A percentile compares a stretch with the other conserved stretches of the same genome.
Conservation (phyloP, 1,140 invertebrate genomes). For the Chrysoperla carnea region DNA sequence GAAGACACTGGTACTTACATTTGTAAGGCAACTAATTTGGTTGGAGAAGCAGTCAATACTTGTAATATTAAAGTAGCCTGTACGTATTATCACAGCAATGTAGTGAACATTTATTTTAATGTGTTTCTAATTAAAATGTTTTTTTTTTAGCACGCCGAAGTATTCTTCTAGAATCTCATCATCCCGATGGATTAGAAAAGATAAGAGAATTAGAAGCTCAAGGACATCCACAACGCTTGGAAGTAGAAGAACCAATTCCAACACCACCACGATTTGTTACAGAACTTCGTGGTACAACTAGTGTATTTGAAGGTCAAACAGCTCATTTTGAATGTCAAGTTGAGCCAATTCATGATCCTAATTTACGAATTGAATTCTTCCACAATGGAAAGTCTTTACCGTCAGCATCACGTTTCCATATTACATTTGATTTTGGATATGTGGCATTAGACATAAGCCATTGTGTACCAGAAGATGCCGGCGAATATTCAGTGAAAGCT, state of each 20-base stretch:
- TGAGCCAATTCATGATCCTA: conserved; percentile 80
- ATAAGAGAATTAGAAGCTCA: conserved; percentile 77
- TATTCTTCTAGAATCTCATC: conserved; percentile 79
- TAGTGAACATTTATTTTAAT: neutral
- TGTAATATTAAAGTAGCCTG: conserved; percentile 70
- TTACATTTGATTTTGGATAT: conserved; percentile 91
- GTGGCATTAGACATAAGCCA: conserved; percentile 82
- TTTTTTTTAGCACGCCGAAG: conserved; percentile 46
- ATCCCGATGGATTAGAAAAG: conserved; percentile 83
- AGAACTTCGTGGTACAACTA: conserved; percentile 64
- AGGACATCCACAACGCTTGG: conserved; percentile 53
- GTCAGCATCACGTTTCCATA: conserved; percentile 76
- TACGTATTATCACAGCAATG: conserved; percentile 19
- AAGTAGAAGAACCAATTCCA: conserved; percentile 61
- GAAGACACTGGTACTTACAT: conserved; percentile 91
- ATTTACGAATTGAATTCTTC: conserved; percentile 77
- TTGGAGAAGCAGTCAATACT: conserved; percentile 84
- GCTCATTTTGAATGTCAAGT: conserved; percentile 85
- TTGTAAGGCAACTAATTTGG: conserved; percentile 80
- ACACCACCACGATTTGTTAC: conserved; percentile 67
- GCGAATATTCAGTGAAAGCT: conserved; percentile 80
- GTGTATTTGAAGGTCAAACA: conserved; percentile 68
- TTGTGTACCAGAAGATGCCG: conserved; percentile 81
- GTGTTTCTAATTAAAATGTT: conserved; percentile 6
- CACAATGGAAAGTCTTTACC: conserved; percentile 77